A percentile compares a stretch with the other conserved stretches of the same genome.
Conservation (phyloP, 2,113 vertebrate genomes). For the Poeciliopsis prolifica region DNA sequence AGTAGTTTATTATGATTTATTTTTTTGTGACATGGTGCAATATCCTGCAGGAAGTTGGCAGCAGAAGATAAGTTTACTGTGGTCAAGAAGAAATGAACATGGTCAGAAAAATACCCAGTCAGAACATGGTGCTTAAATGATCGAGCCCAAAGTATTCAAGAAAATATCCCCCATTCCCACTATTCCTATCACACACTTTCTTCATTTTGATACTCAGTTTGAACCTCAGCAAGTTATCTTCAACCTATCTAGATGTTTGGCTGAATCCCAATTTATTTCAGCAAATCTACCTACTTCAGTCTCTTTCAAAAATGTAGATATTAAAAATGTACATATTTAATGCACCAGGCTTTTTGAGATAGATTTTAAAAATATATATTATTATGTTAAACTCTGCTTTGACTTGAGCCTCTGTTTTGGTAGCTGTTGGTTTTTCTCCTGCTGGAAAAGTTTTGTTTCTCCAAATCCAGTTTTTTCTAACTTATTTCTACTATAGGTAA, state of each 20-base stretch:
- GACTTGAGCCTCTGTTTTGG: too few relatives aligned
- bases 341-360: too few relatives aligned
- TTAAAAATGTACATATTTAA: too few relatives aligned
- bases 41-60: background rate
- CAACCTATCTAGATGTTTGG: background rate
- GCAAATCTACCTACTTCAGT: too few relatives aligned
- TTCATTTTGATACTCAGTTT: too few relatives aligned
- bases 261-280: background rate
- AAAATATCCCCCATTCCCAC: background rate
- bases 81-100: background rate
- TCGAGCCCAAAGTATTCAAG: background rate
- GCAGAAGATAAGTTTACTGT: background rate
- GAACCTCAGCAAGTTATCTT: background rate
- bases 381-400: too few relatives aligned
- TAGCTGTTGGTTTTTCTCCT: too few relatives aligned
- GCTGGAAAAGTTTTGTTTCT: background rate
- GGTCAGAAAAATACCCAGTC: background rate
- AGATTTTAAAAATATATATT: too few relatives aligned
- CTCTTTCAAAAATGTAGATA: too few relatives aligned
- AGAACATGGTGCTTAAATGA: background rate
- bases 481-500: background rate
- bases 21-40: background rate
- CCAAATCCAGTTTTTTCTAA: background rate
- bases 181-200: background rate
- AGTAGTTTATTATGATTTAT: background rate